A percentile compares a stretch with the other conserved stretches of the same genome.
Evolutionary conservation across 2,113 vertebrate genomes (phyloP).

Genomic region (Misgurnus mizolepis): DNA sequence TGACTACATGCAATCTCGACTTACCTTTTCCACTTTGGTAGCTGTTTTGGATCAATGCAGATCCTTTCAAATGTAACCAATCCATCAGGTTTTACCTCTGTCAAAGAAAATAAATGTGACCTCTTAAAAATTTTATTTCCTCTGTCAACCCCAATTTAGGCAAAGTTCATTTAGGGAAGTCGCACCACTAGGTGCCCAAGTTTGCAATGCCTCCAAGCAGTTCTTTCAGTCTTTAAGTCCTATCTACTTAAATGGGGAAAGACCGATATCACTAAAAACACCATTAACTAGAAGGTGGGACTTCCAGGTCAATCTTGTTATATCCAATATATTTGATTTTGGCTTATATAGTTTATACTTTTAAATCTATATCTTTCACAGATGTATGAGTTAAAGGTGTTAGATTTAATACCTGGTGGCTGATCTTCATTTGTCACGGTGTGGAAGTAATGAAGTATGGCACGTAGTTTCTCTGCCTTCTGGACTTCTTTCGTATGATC

Average conservation of each 20-base stretch:
- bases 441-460: constrained; percentile 72
- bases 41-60: accelerated
- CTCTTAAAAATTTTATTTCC: too few relatives aligned
- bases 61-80: constrained; percentile 73
- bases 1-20: background rate
- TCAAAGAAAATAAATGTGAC: background rate
- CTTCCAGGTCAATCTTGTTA: too few relatives aligned
- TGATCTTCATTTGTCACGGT: constrained; percentile 57
- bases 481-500: background rate
- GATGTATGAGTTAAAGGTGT: background rate
- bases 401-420: background rate
- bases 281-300: too few relatives aligned
- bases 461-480: constrained; percentile 68
- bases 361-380: background rate
- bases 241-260: too few relatives aligned
- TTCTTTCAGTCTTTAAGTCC: too few relatives aligned
- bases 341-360: background rate
- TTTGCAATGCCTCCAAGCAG: too few relatives aligned
- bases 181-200: too few relatives aligned
- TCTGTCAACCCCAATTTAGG: too few relatives aligned
- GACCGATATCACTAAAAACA: too few relatives aligned
- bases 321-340: too few relatives aligned
- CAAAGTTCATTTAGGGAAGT: too few relatives aligned
- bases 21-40: constrained; percentile 58
- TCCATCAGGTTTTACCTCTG: constrained; percentile 51